These are phyloP conservation scores for Cranoglanis bouderius DNA, from an alignment of 2,113 vertebrate species.

Conservation along the genomic window DNA sequence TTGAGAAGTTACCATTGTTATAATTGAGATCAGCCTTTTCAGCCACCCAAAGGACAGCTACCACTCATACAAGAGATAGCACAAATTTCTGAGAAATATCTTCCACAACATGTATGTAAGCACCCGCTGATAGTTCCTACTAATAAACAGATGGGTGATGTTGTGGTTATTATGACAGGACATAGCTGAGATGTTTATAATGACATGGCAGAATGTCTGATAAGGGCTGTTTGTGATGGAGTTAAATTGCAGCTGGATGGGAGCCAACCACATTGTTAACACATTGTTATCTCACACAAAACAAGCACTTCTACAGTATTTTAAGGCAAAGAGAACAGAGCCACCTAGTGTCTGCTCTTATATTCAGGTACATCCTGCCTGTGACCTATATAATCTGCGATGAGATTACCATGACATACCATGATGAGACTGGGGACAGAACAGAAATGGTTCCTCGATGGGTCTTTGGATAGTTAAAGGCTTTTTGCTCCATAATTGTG, in stretches of 20 bases:
- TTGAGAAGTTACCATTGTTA: background rate
- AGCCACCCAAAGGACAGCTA: background rate
- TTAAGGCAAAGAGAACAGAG: constrained; percentile 27
- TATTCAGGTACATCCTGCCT: background rate
- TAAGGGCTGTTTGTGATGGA: constrained; percentile 35
- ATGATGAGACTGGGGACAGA: background rate
- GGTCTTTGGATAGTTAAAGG: background rate
- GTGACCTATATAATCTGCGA: background rate
- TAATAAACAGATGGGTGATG: constrained; percentile 7
- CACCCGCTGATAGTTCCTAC: background rate
- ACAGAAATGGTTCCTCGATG: background rate
- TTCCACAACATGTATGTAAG: background rate
- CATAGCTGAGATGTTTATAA: constrained; percentile 34
- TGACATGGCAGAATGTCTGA: constrained; percentile 30
- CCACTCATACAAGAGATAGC: background rate
- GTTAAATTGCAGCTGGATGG: constrained; percentile 42
- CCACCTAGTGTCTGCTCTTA: constrained; percentile 44
- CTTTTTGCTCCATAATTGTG: background rate
- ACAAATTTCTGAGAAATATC: background rate
- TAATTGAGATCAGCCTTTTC: background rate
- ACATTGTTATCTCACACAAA: constrained; percentile 9
- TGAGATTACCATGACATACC: no score
- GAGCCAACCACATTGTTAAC: constrained; percentile 35
- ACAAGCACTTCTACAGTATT: background rate
- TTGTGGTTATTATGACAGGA: background rate